A percentile compares a stretch with the other conserved stretches of the same genome.
These are phyloP conservation scores for Odontocolon sp. DNA, from an alignment of 2,888 invertebrate species.

Conservation along the genomic window DNA sequence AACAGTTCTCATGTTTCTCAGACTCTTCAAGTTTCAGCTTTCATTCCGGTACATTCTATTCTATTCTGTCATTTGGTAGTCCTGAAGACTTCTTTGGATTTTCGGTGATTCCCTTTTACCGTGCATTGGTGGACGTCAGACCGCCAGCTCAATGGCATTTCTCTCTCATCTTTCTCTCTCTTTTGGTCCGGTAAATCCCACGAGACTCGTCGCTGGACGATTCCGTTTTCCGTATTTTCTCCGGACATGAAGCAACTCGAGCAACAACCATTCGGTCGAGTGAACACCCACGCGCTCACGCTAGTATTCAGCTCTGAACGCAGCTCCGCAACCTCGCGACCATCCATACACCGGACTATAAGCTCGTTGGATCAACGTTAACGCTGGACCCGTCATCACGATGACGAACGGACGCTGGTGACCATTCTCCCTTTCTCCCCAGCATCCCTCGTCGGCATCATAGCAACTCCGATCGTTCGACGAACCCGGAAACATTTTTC, in stretches of 20 bases:
- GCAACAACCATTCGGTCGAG: conserved; percentile 50
- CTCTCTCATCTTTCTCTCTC: background rate
- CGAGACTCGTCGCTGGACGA: conserved; percentile 43
- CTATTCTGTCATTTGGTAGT: background rate
- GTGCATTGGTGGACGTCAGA: conserved; percentile 43
- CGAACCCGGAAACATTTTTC: background rate
- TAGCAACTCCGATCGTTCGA: background rate
- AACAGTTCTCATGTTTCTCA: background rate
- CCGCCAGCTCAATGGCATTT: conserved; percentile 27
- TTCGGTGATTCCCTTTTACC: conserved; percentile 33
- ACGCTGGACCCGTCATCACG: conserved; percentile 45
- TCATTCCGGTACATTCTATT: background rate
- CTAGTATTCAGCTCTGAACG: conserved; percentile 1
- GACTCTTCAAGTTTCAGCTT: background rate
- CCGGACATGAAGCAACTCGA: conserved; percentile 46
- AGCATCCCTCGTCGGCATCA: background rate
- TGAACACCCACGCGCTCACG: conserved; percentile 27
- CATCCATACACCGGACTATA: conserved; percentile 34
- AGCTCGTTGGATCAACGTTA: conserved; percentile 52
- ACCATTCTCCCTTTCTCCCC: background rate
- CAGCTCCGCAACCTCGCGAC: conserved; percentile 37
- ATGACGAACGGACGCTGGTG: conserved; percentile 42
- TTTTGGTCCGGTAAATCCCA: conserved; percentile 44
- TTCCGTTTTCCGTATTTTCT: conserved; percentile 34
- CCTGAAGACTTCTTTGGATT: conserved; percentile 30